Conservation (phyloP, 2,113 vertebrate species). For the Esox niger region DNA sequence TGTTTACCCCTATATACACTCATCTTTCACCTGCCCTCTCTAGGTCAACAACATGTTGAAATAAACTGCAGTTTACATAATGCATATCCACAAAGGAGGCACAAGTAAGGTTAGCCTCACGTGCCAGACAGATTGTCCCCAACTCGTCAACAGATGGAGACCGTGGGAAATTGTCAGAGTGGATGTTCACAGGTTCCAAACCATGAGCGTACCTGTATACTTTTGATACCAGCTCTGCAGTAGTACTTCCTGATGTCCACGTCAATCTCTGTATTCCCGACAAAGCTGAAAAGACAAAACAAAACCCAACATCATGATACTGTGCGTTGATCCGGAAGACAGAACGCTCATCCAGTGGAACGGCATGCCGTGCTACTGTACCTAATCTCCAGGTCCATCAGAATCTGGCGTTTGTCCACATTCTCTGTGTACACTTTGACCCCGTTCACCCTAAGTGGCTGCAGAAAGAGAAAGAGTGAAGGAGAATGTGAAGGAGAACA, state of each 20-base stretch:
- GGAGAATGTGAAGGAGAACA: background rate
- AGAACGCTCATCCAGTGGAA: background rate
- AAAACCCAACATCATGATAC: background rate
- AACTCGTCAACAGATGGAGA: too few relatives aligned
- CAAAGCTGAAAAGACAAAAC: slow-evolving; percentile 78
- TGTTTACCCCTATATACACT: slow-evolving; percentile 4
- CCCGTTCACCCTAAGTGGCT: slow-evolving; percentile 94
- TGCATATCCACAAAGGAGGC: too few relatives aligned
- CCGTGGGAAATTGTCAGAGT: background rate
- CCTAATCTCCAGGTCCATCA: slow-evolving; percentile 96
- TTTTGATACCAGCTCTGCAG: slow-evolving; percentile 95
- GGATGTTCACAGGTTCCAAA: background rate
- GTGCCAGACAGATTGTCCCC: too few relatives aligned
- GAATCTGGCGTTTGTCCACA: slow-evolving; percentile 95
- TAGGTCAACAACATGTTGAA: slow-evolving; percentile 35
- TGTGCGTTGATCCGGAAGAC: background rate
- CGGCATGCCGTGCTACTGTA: background rate
- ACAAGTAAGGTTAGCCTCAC: too few relatives aligned
- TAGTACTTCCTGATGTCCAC: slow-evolving; percentile 96
- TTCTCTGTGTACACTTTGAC: slow-evolving; percentile 98
- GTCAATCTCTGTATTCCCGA: slow-evolving; percentile 93
- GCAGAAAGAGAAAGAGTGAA: slow-evolving; percentile 36
- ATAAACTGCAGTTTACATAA: too few relatives aligned
- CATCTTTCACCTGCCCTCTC: slow-evolving; percentile 29
- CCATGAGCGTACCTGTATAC: slow-evolving; percentile 82